Percentiles rank a stretch among this genome's conserved stretches.
phyloP scores from a whole-genome alignment of 1,140 invertebrate species.

The Drosophila leontia region DNA sequence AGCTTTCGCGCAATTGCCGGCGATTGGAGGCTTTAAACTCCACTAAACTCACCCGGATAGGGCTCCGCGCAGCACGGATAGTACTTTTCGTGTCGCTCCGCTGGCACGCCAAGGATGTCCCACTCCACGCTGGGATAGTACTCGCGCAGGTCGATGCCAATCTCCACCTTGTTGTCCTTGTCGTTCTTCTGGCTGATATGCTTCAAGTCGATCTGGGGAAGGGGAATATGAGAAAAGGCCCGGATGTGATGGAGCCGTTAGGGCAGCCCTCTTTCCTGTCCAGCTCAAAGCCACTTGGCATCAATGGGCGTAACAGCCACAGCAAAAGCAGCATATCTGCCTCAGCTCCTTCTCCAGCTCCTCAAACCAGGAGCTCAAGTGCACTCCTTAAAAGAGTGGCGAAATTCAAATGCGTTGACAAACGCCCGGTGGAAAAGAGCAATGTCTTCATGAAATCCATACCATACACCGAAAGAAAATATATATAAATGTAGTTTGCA shows the following conservation, averaged over 20 bases:
- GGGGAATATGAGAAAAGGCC: slow-evolving; percentile 45
- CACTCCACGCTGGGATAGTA: slow-evolving; percentile 99
- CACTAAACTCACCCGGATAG: slow-evolving; percentile 89
- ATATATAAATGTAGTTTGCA: no score
- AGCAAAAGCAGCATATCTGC: slow-evolving; percentile 16
- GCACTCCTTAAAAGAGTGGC: slow-evolving; percentile 77
- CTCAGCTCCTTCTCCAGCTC: slow-evolving; percentile 13
- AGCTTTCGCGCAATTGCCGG: slow-evolving; percentile 72
- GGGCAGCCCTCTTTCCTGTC: slow-evolving; percentile 22
- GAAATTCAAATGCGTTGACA: slow-evolving; percentile 78
- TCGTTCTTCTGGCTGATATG: slow-evolving; percentile 93
- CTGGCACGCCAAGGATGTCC: slow-evolving; percentile 97
- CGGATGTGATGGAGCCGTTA: slow-evolving; percentile 57
- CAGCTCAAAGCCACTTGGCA: slow-evolving; percentile 56
- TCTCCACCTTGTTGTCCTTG: slow-evolving; percentile 92
- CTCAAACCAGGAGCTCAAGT: slow-evolving; percentile 49
- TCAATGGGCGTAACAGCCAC: slow-evolving; percentile 47
- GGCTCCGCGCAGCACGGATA: slow-evolving; percentile 95
- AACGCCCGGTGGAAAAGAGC: slow-evolving; percentile 22
- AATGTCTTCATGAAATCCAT: background rate
- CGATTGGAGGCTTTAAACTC: slow-evolving; percentile 69
- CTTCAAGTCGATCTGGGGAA: slow-evolving; percentile 93
- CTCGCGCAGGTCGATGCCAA: slow-evolving; percentile 96
- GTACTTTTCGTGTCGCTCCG: slow-evolving; percentile 95
- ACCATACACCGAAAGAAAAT: background rate